These are phyloP conservation scores for Amblyraja radiata DNA, from an alignment of 2,797 vertebrate genomes.

Conservation along the genomic window DNA sequence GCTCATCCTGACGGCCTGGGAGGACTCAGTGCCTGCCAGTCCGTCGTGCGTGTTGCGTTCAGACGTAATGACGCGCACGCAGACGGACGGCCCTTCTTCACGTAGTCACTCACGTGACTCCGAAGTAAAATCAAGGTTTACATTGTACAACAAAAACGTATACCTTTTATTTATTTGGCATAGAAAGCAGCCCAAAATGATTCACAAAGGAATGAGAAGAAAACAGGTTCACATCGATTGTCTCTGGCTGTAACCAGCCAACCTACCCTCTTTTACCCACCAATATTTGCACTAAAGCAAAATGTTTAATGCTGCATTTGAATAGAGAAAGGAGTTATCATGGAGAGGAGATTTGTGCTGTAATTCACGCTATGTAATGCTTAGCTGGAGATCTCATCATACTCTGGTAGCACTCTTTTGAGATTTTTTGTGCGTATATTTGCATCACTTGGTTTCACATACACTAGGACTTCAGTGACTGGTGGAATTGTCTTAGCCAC, in stretches of 20 bases:
- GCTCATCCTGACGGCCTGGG: too few relatives aligned
- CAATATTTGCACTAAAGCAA: neutral
- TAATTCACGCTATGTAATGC: neutral
- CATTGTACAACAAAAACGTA: neutral
- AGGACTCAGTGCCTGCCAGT: too few relatives aligned
- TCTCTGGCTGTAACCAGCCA: neutral
- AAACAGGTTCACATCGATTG: neutral
- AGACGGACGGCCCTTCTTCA: too few relatives aligned
- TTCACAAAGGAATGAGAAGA: neutral
- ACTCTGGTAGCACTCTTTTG: neutral
- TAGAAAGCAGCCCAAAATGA: neutral
- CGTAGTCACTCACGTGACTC: too few relatives aligned
- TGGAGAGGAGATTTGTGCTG: neutral
- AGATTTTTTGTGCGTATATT: neutral
- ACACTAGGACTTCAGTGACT: slow-evolving; percentile 17
- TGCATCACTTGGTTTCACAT: neutral
- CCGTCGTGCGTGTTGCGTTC: too few relatives aligned
- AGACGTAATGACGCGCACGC: too few relatives aligned
- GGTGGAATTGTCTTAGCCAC: neutral
- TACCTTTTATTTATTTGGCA: neutral
- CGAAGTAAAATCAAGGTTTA: neutral
- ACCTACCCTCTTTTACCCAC: neutral
- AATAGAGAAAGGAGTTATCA: neutral
- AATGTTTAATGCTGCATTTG: neutral
- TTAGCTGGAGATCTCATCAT: neutral